phyloP scores from a whole-genome alignment of 1,140 invertebrate genomes.

The Brachionus angularis region DNA sequence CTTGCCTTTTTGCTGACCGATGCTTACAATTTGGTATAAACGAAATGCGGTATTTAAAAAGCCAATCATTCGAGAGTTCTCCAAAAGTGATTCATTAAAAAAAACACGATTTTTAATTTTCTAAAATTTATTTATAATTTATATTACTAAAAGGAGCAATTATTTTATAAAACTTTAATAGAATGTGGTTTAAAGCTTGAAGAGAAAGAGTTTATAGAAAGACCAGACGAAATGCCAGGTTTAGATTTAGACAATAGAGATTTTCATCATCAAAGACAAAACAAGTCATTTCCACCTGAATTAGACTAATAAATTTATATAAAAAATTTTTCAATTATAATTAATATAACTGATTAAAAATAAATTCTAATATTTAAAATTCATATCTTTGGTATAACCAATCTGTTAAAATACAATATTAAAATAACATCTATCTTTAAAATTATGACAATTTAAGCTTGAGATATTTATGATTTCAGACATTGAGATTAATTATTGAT shows the following conservation, averaged over 20 bases:
- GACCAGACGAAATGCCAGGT: constrained; percentile 15
- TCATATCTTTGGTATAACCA: background rate
- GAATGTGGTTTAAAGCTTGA: constrained; percentile 23
- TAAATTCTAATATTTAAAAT: background rate
- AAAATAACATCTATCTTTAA: no score
- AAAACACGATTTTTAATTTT: background rate
- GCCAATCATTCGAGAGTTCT: background rate
- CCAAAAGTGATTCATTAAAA: constrained; percentile 3
- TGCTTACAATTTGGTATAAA: constrained; percentile 17
- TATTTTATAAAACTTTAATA: constrained; percentile 11
- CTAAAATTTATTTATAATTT: background rate
- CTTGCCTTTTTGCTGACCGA: constrained; percentile 13
- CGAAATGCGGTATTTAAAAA: constrained; percentile 8
- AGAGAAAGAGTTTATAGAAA: constrained; percentile 33
- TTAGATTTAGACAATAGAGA: constrained; percentile 16
- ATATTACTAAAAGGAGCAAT: background rate
- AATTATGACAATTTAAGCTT: no score
- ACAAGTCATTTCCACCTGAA: constrained; percentile 17
- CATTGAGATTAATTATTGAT: no score
- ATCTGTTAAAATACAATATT: background rate
- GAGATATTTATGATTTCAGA: no score
- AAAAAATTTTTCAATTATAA: no score
- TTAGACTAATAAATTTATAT: background rate
- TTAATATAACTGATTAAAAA: background rate
- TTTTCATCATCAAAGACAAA: constrained; percentile 27